Percentiles rank a stretch among this genome's conserved stretches.
Conservation (phyloP, 2,888 invertebrate genomes). For the Perithous albicinctus region DNA sequence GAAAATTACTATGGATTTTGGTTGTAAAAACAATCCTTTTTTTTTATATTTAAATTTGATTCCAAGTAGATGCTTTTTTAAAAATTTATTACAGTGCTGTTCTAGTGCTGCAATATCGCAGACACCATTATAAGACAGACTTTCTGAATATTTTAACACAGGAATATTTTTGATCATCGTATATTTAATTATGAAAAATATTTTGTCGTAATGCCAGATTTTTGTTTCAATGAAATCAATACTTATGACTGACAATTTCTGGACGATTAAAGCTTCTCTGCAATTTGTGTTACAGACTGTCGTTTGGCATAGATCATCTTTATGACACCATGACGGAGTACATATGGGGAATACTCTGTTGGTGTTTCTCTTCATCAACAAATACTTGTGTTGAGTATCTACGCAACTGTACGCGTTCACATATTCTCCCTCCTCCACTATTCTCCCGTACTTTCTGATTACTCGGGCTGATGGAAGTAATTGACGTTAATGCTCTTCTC, state of each 20-base stretch:
- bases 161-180: no score
- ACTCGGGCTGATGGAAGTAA: conserved; percentile 69
- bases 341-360: not conserved
- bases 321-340: not conserved
- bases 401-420: conserved; percentile 12
- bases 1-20: no score
- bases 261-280: not conserved
- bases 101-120: no score
- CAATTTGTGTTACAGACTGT: not conserved
- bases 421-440: conserved; percentile 26
- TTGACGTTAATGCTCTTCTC: conserved; percentile 69
- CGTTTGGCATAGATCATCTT: not conserved
- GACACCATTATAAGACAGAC: no score
- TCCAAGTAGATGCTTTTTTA: no score
- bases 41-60: no score
- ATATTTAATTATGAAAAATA: no score
- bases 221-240: no score
- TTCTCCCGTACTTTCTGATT: conserved; percentile 66
- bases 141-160: no score
- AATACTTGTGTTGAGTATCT: not conserved
- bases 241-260: not conserved
- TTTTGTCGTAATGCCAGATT: no score
- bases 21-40: no score
- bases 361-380: conserved; percentile 9
- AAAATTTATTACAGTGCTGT: no score